Conservation (phyloP, 37 sponge, comb jelly and placozoan species). For the Amphimedon queenslandica region DNA sequence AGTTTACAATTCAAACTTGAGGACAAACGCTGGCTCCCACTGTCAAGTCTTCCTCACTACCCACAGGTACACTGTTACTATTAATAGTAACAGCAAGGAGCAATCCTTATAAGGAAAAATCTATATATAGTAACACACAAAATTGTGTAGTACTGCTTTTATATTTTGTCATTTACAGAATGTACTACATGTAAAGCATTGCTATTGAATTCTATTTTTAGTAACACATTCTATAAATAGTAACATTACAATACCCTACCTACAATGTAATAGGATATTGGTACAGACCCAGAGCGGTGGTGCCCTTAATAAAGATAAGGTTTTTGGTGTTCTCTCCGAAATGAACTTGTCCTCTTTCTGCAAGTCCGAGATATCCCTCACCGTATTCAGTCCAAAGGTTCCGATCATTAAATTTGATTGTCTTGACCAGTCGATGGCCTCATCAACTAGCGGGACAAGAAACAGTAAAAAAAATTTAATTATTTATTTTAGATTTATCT, state of each 20-base stretch:
- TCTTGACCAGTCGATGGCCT: too few species aligned
- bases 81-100: neutral
- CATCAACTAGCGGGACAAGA: too few species aligned
- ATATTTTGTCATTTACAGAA: too few species aligned
- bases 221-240: too few species aligned
- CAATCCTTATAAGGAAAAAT: neutral
- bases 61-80: constrained; percentile 24
- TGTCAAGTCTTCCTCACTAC: constrained; percentile 35
- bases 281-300: neutral
- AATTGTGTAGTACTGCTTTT: neutral
- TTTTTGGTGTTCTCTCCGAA: neutral
- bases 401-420: neutral
- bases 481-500: too few species aligned
- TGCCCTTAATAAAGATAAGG: neutral
- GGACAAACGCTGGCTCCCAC: constrained; percentile 23
- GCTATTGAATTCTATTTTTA: neutral
- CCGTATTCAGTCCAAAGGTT: neutral
- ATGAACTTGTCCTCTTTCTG: neutral
- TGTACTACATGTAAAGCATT: too few species aligned
- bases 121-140: neutral
- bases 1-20: constrained; percentile 3
- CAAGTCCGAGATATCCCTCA: neutral
- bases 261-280: too few species aligned
- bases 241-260: too few species aligned
- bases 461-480: too few species aligned